Evolutionary conservation across 2,888 invertebrate species (phyloP).

Genomic region (Drosophila neotestacea): DNA sequence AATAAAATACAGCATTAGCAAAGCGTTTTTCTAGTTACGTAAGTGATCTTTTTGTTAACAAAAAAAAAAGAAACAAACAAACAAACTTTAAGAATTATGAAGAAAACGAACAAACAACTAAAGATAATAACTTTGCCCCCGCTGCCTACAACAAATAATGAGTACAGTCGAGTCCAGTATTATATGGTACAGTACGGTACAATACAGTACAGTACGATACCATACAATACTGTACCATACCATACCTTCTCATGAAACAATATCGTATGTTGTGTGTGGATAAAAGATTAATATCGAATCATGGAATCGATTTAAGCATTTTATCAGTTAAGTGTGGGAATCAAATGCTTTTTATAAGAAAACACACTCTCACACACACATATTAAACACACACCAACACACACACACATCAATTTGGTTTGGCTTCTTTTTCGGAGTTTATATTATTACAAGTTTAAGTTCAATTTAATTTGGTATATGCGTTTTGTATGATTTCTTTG

Average conservation of each 20-base stretch:
- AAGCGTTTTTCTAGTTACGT: slow-evolving; percentile 68
- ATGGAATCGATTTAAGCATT: slow-evolving; percentile 18
- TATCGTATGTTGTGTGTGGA: background rate
- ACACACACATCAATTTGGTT: slow-evolving; percentile 18
- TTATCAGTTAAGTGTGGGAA: slow-evolving; percentile 34
- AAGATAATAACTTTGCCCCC: slow-evolving; percentile 10
- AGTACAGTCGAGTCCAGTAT: background rate
- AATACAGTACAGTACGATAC: background rate
- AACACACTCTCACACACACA: background rate
- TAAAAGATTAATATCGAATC: background rate
- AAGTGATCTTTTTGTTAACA: slow-evolving; percentile 54
- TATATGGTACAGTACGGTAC: background rate
- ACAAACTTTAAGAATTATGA: background rate
- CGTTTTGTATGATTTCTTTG: slow-evolving; percentile 61
- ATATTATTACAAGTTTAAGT: slow-evolving; percentile 29
- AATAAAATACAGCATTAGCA: slow-evolving; percentile 54
- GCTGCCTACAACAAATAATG: slow-evolving; percentile 16
- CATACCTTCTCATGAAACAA: background rate
- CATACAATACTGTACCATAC: slow-evolving; percentile 7
- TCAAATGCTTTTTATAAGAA: slow-evolving; percentile 13
- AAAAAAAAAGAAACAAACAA: slow-evolving; percentile 19
- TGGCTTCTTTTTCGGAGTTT: slow-evolving; percentile 33
- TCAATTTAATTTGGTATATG: slow-evolving; percentile 29
- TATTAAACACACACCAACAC: background rate
- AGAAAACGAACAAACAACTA: slow-evolving; percentile 3